These are phyloP conservation scores for Tylochromis polylepis DNA, from an alignment of 2,113 vertebrate species.

Conservation along the genomic window DNA sequence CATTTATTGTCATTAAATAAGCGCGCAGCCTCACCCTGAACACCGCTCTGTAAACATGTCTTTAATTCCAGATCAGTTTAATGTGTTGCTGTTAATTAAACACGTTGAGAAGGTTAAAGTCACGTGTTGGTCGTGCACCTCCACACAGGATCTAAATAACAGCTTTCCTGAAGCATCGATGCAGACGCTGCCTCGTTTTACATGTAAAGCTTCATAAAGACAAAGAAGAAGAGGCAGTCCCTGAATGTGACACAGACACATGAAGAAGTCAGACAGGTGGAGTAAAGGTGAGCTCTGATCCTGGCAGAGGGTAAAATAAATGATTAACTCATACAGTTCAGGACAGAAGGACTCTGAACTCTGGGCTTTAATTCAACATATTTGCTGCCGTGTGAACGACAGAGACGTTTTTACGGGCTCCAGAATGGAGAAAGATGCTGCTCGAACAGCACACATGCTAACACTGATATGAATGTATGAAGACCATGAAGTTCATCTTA, in stretches of 20 bases:
- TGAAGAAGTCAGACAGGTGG: background rate
- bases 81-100: background rate
- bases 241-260: rapidly evolving
- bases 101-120: background rate
- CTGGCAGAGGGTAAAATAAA: background rate
- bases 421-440: background rate
- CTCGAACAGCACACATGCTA: background rate
- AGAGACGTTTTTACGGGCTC: background rate
- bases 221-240: rapidly evolving
- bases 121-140: background rate
- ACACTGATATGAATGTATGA: background rate
- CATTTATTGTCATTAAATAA: background rate
- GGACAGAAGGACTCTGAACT: background rate
- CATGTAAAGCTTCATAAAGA: rapidly evolving
- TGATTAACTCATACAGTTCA: rapidly evolving
- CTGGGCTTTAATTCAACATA: background rate
- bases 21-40: background rate
- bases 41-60: background rate
- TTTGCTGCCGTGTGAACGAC: rapidly evolving
- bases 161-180: rapidly evolving
- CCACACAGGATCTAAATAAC: background rate
- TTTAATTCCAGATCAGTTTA: background rate
- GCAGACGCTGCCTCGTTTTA: rapidly evolving
- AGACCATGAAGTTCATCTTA: rapidly evolving
- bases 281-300: background rate